Percentiles rank a stretch among this genome's conserved stretches.
Conservation (phyloP, 1,140 invertebrate species). For the Meloidogyne exigua region DNA sequence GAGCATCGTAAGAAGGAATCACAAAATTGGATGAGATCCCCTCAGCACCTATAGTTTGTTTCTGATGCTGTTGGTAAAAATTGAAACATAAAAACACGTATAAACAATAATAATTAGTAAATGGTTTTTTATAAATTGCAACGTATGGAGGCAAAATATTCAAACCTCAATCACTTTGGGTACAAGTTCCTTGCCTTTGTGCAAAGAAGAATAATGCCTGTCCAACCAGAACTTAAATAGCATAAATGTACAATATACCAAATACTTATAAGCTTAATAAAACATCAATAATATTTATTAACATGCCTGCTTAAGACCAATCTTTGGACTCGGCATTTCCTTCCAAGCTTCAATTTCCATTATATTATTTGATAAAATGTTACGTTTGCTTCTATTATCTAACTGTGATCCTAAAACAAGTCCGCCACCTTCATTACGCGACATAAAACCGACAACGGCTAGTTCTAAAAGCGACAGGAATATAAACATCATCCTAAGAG, state of each 20-base stretch:
- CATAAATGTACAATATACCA: too few relatives aligned
- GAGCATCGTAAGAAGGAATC: not conserved
- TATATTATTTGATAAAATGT: slow-evolving; percentile 3
- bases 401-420: slow-evolving; percentile 8
- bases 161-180: not conserved
- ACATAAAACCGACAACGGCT: slow-evolving; percentile 63
- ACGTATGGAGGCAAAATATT: too few relatives aligned
- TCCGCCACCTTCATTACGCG: slow-evolving; percentile 54
- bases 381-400: not conserved
- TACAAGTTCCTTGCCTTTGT: not conserved
- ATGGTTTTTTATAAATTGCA: too few relatives aligned
- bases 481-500: slow-evolving; percentile 60
- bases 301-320: slow-evolving; percentile 51
- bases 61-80: not conserved
- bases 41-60: too few relatives aligned
- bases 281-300: not conserved
- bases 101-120: too few relatives aligned
- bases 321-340: slow-evolving; percentile 58
- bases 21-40: too few relatives aligned
- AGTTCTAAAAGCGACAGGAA: slow-evolving; percentile 61
- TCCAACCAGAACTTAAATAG: slow-evolving; percentile 49
- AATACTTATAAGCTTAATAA: too few relatives aligned
- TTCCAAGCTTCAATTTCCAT: slow-evolving; percentile 53
- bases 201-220: slow-evolving; percentile 35
- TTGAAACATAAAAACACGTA: not conserved